Conservation (phyloP, 2,797 vertebrate species). For the Darevskia mixta region DNA sequence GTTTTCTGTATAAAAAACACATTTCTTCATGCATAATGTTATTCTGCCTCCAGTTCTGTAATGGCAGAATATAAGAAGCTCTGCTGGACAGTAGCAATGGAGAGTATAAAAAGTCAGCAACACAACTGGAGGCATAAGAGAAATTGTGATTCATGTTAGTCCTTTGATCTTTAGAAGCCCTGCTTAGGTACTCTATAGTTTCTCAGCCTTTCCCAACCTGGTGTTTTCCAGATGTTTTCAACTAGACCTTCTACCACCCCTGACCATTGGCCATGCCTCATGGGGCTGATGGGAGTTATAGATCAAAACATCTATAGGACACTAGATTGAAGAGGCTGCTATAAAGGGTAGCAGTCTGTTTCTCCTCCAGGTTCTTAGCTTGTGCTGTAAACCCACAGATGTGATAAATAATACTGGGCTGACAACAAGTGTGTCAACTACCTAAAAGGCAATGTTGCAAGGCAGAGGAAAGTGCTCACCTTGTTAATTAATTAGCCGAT, state of each 20-base stretch:
- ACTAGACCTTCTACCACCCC: background rate
- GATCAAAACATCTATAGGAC: background rate
- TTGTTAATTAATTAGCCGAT: background rate
- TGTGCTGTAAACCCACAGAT: background rate
- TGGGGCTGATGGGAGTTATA: background rate
- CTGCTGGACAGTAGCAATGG: background rate
- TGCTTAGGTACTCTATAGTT: background rate
- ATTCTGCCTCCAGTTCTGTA: background rate
- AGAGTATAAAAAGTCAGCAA: background rate
- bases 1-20: background rate
- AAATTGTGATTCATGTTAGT: background rate
- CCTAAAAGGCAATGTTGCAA: background rate
- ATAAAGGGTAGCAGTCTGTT: background rate
- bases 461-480: too few species aligned
- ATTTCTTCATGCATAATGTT: background rate
- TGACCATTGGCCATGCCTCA: background rate
- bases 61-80: too few species aligned
- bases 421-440: background rate
- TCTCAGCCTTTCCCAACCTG: background rate
- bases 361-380: background rate
- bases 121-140: background rate
- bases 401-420: background rate
- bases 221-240: background rate
- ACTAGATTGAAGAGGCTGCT: background rate
- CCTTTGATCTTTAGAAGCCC: background rate